Conservation (phyloP, 2,797 vertebrate species). For the Botia kubotai region DNA sequence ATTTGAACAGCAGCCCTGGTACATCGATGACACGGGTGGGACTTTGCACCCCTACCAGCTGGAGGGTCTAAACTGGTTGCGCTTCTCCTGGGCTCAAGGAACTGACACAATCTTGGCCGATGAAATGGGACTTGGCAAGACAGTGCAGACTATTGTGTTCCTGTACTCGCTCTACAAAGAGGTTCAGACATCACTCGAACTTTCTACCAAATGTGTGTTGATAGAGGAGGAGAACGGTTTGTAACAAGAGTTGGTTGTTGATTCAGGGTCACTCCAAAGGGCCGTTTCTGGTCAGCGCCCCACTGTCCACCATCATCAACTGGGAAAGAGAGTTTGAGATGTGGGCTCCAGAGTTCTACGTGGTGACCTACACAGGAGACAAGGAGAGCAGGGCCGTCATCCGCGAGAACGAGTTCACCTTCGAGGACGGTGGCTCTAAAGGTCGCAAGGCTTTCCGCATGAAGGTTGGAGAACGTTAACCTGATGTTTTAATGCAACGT, state of each 20-base stretch:
- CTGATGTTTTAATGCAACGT: neutral
- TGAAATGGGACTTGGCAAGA: slow-evolving; percentile 98
- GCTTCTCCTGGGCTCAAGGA: slow-evolving; percentile 98
- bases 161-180: slow-evolving; percentile 98
- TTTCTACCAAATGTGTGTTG: neutral
- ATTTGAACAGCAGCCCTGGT: slow-evolving; percentile 98
- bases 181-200: slow-evolving; percentile 74
- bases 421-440: slow-evolving; percentile 89
- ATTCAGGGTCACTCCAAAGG: slow-evolving; percentile 95
- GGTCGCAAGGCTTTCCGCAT: slow-evolving; percentile 95
- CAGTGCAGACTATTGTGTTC: slow-evolving; percentile 97
- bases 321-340: slow-evolving; percentile 99
- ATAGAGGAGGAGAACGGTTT: slow-evolving; percentile 1
- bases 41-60: slow-evolving; percentile 96
- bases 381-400: slow-evolving; percentile 96
- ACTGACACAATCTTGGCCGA: slow-evolving; percentile 98
- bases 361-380: slow-evolving; percentile 96
- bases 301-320: slow-evolving; percentile 98
- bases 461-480: slow-evolving; percentile 76
- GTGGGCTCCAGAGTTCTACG: slow-evolving; percentile 98
- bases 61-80: slow-evolving; percentile 96
- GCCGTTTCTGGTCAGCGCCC: slow-evolving; percentile 94
- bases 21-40: slow-evolving; percentile 92
- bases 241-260: slow-evolving; percentile 9
- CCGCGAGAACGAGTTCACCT: slow-evolving; percentile 97